Base-by-base conservation (phyloP, 1,140 invertebrate genomes). In the Saxidomus purpurata region DNA sequence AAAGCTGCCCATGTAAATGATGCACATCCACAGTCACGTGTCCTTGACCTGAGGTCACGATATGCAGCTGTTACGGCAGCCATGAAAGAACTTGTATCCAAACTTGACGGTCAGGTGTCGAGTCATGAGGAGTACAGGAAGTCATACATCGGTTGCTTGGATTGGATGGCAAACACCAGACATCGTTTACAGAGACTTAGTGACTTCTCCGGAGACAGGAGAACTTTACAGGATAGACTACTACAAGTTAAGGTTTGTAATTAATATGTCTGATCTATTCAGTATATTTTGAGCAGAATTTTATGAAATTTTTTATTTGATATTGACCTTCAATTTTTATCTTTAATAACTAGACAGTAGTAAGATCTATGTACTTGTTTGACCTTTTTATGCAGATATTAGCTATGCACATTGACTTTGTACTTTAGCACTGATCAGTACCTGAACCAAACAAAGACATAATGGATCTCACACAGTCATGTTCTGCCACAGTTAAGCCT, bases 111-210 rank as follows among this genome's bases (percentile, higher is more conserved):
- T 49, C 98, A 99, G 96, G 98, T 99, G 0, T 97, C 97, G 87
- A 97, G 98, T 84, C 98, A 99, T 91, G 98, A 99, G 92, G 97
- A 97, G 90, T 99, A 98, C 95, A 98, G 98, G 93, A 97, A 97
- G 92, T 97, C 97, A 0, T 98, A 98, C 90, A 97, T 97, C 88
- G 97, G 97, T 92, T 97, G 98, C 90, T 97, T 97, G 69, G 98
- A 99, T 90, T 99, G 98, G 98, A 96, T 99, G n/a, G 97, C 98
- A 59, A 97, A 97, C 91, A 97, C 97, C 6, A 97, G 98, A 94
- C 97, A 98, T 25, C 97, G 98, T 87, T 97, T 98, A 40, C 98
- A 99, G 93, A 97, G 98, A 90, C 98, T 98, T 91, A 97, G 97
- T 31, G 98, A 98, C 40, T 97, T 97, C 85, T 94, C 94, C 36